Conservation (phyloP, 1,140 invertebrate genomes). For the silkworm (Bombyx mori) region ASM3026992v2 NC_085112.1:6776501-6777000, state of each 20-base stretch:
- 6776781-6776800: too few species aligned
- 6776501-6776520: conserved; percentile 74
- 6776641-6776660: conserved; percentile 74
- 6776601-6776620: conserved; percentile 74
- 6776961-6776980: too few species aligned
- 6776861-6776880: too few species aligned
- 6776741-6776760: not conserved
- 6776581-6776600: conserved; percentile 68
- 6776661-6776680: conserved; percentile 75
- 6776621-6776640: conserved; percentile 74
- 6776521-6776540: conserved; percentile 74
- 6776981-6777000: too few species aligned
- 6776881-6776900: too few species aligned
- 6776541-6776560: conserved; percentile 75
- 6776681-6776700: conserved; percentile 72
- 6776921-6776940: too few species aligned
- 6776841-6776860: too few species aligned
- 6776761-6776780: too few species aligned
- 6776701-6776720: conserved; percentile 72
- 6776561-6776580: conserved; percentile 72
- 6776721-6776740: conserved; percentile 76
- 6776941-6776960: too few species aligned
- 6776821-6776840: too few species aligned
- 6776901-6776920: too few species aligned
- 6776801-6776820: too few species aligned